Base-by-base conservation (phyloP, 1,140 invertebrate species). In the Drosophila chauvacae region DNA sequence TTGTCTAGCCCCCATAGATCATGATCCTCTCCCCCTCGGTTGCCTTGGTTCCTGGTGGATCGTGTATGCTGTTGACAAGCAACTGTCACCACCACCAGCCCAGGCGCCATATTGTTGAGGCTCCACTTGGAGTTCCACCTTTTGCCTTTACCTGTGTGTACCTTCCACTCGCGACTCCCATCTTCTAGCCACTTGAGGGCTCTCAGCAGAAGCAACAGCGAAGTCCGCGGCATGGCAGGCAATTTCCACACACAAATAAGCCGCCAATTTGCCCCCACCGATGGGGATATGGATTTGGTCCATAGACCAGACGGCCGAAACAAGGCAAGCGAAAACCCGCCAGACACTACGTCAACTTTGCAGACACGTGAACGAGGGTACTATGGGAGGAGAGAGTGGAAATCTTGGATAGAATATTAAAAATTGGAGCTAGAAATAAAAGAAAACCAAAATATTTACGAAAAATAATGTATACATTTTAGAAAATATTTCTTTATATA, bases 231-330 rank as follows among this genome's bases (percentile, higher is more conserved):
- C 74, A 62, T 78, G 65, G 58, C 84, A 70, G 77, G 72, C 80
- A 70, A 83, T 88, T 87, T 88, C 68, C 84, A 87, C 83, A 87
- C 80, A 87, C 84, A 88, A 87, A 83, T 87, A 88, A 83, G 77
- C 84, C 84, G 83, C 76, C 83, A 86, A 86, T 86, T 86, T 86
- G 82, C 76, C 72, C 76, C 65, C 57, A 64, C 76, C 48, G 62
- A 33, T 44, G 62, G 72, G 51, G 23, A 61, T 51, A 45, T 74
- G 53, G 53, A 55, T 55, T 55, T 55, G 16, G 48, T 42, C 47
- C 69, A 37, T 69, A 55, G 70, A 56, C 69, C 42, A 66, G 37
- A 60, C 69, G 72, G 57, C 63, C 60, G 42, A 72, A 83, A 83
- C 80, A 82, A 79, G 69, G 44, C 60, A 65, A 66, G 62, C 58